Base-by-base conservation (phyloP, 2,113 vertebrate genomes). In the Zingel zingel region DNA sequence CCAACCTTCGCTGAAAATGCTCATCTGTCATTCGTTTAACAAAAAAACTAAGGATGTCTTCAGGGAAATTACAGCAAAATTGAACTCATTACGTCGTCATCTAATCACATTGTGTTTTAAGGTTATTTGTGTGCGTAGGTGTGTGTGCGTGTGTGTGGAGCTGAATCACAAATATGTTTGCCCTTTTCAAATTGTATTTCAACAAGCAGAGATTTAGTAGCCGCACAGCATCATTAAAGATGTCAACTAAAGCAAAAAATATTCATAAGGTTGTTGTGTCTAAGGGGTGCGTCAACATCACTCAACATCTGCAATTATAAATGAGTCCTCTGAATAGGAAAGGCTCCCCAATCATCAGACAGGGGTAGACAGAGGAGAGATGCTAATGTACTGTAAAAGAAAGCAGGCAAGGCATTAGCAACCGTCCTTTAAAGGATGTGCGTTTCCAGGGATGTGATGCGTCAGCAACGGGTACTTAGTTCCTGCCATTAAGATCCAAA, bases 21-120 rank as follows among this genome's bases (percentile, higher is more conserved):
- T 82, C 45, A 65, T 66, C 39, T 63, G 39, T 47, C 69, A 67
- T 51, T 43, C 27, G 36, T 69, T 70, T 47, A 68, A 59, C 50
- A 16, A 64, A 43, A 65, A 70, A 27, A 63, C 56, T 6, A 1
- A 3, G 2, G 7, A 36, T 1, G 21, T 57, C 79, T 82, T 59
- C 11, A 2, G 74, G 74, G 79, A 82, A 85, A 88, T 79, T 47
- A 82, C 7, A 56, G 18, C 45, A 61, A 64, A 69, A 30, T 56
- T 53, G 8, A 69, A 81, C 58, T 67, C 30, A 79, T 72, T 66
- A 25, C 50, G 48, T 73, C 59, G 69, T 13, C n/a, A 57, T 81
- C 57, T 15, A 27, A 74, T 81, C 82, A 39, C 15, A n/a, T 6
- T n/a, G 33, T 57, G n/a, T 59, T 81, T 56, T 43, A n/a, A 36